Conservation (phyloP, 1,140 invertebrate genomes). For the Bombus impatiens region DNA sequence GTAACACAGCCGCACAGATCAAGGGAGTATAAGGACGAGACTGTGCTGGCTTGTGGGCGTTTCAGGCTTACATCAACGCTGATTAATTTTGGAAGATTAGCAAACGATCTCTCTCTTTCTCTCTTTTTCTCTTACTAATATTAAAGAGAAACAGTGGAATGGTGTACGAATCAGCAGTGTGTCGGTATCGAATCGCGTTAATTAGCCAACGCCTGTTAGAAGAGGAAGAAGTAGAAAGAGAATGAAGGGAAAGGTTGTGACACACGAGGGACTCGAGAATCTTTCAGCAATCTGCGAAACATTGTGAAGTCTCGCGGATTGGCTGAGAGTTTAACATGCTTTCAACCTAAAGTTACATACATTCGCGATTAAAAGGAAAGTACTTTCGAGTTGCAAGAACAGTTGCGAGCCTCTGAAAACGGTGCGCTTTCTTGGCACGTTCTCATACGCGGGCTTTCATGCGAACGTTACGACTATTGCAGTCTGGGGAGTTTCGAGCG, state of each 20-base stretch:
- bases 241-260: not conserved
- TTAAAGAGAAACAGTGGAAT: slow-evolving; percentile 45
- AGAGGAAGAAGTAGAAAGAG: too few relatives aligned
- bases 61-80: slow-evolving; percentile 54
- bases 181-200: slow-evolving; percentile 57
- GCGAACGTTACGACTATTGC: slow-evolving; percentile 69
- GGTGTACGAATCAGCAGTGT: slow-evolving; percentile 44
- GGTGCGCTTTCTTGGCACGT: slow-evolving; percentile 65
- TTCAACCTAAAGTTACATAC: slow-evolving; percentile 54
- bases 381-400: slow-evolving; percentile 41
- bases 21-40: slow-evolving; percentile 32
- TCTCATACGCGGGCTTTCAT: slow-evolving; percentile 64
- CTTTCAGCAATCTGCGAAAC: not conserved
- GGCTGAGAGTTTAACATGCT: slow-evolving; percentile 60
- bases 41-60: slow-evolving; percentile 26
- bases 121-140: slow-evolving; percentile 45
- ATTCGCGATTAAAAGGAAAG: slow-evolving; percentile 63
- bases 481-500: slow-evolving; percentile 68
- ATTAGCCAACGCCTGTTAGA: slow-evolving; percentile 41
- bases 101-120: slow-evolving; percentile 33
- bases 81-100: slow-evolving; percentile 74
- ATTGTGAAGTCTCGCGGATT: slow-evolving; percentile 24
- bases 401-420: slow-evolving; percentile 25
- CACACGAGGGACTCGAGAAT: slow-evolving; percentile 24
- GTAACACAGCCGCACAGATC: not conserved